Evolutionary conservation across 2,888 invertebrate species (phyloP), one percentile per base, ranked within the genome.

Genomic region (Microctonus hyperodae): DNA sequence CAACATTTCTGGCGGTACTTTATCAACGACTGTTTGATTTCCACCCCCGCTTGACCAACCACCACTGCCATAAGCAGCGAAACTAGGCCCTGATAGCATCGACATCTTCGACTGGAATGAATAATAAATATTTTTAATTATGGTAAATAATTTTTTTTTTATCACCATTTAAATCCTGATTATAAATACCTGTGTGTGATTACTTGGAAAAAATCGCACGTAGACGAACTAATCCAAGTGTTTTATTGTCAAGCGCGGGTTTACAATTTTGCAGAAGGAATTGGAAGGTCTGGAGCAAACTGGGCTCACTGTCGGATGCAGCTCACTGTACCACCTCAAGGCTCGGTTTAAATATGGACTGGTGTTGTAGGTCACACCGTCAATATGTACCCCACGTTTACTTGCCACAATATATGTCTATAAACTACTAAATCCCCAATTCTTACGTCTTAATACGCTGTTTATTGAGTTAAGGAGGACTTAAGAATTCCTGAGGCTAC

Each of bases 21-120:
- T 92, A 85, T 95, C 95, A 75, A 92, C 93, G 73, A 94, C 93
- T 70, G 94, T 93, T 79, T 91, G 88, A 86, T 94, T 94, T 70
- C 82, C 82, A 65, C 77, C 79, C 74, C 83, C 83, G 67, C 82
- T 84, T 94, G 94, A 70, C 84, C 84, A 66, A 80, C 83, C 65
- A 44, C 79, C 79, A 72, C 85, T 84, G 67, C 84, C 84, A 66
- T 86, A 85, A 67, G 86, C 85, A 68, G 85, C 85, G 76, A 83
- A 86, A 78, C 82, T 85, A 70, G 88, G 87, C 75, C 86, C 86
- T 73, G 85, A 84, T 76, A 86, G 80, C 76, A 84, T 81, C 73
- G 86, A 84, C 84, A 86, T 86, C 70, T 73, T 81, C 68, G 65
- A 73, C 72, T 72, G 65, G 1, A 73, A 71, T 44, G 3, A 40